phyloP scores from a whole-genome alignment of 2,797 vertebrate species.

The Sebastes taczanowskii region DNA sequence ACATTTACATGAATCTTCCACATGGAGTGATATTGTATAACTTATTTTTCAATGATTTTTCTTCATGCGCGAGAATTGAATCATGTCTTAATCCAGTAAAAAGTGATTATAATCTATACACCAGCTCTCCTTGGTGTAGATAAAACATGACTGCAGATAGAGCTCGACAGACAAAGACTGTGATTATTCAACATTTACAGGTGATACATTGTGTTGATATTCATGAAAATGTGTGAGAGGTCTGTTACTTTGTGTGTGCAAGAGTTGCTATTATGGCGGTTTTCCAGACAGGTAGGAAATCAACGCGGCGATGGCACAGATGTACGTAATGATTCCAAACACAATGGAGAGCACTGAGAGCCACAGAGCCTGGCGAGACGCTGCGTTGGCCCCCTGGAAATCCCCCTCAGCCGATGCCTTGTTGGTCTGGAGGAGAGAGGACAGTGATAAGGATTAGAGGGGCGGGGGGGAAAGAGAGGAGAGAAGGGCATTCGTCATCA shows the following conservation, averaged over 20 bases:
- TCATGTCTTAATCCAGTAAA: constrained; percentile 27
- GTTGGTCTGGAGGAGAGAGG: constrained; percentile 84
- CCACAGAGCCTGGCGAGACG: constrained; percentile 88
- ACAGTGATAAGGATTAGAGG: constrained; percentile 31
- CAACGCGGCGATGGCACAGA: constrained; percentile 86
- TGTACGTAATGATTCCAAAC: constrained; percentile 89
- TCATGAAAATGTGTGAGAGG: background rate
- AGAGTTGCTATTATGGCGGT: constrained; percentile 79
- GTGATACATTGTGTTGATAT: constrained; percentile 42
- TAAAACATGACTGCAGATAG: constrained; percentile 18
- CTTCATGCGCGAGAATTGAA: constrained; percentile 1
- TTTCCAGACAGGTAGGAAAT: constrained; percentile 90
- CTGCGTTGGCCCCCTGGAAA: constrained; percentile 84
- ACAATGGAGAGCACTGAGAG: constrained; percentile 89
- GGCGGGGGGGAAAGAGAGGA: background rate
- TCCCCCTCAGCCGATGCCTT: constrained; percentile 90
- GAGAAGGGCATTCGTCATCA: constrained; percentile 49
- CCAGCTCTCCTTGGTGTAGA: background rate
- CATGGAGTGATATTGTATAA: background rate
- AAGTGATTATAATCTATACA: constrained; percentile 14
- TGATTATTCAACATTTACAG: constrained; percentile 39
- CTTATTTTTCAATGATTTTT: background rate
- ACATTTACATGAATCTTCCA: constrained; percentile 24
- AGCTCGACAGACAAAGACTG: constrained; percentile 15
- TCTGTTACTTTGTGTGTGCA: background rate